Percentiles rank a stretch among this genome's conserved stretches.
Evolutionary conservation across 2,888 invertebrate species (phyloP).

Genomic region (Erynnis tages): DNA sequence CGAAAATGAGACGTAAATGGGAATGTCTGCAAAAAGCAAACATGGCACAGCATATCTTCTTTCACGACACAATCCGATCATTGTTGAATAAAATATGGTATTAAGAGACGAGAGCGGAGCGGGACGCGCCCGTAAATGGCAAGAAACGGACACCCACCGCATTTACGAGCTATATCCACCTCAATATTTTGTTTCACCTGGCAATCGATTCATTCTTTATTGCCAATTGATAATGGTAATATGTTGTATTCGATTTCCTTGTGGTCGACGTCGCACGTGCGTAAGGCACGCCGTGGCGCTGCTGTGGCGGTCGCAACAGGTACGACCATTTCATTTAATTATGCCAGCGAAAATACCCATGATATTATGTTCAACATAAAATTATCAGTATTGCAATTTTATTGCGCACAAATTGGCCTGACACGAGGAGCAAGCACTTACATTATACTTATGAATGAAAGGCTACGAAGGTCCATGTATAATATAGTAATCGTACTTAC

Average conservation of each 20-base stretch:
- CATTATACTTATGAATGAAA: not conserved
- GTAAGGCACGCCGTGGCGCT: slow-evolving; percentile 25
- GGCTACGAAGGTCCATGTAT: too few relatives aligned
- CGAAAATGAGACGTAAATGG: slow-evolving; percentile 74
- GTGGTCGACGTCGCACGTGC: slow-evolving; percentile 34
- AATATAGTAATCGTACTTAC: too few relatives aligned
- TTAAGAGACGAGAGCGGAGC: slow-evolving; percentile 55
- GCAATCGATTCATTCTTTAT: slow-evolving; percentile 67
- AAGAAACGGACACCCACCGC: slow-evolving; percentile 41
- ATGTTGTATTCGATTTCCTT: slow-evolving; percentile 41
- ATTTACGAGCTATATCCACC: slow-evolving; percentile 28
- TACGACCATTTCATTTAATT: slow-evolving; percentile 44
- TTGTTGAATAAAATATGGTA: slow-evolving; percentile 64
- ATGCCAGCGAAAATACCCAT: slow-evolving; percentile 41
- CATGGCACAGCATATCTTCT: slow-evolving; percentile 59
- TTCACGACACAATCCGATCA: slow-evolving; percentile 63
- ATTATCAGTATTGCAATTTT: slow-evolving; percentile 3
- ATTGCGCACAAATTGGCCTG: slow-evolving; percentile 1
- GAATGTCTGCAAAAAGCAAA: slow-evolving; percentile 60
- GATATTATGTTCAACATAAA: slow-evolving; percentile 24
- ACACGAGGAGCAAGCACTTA: not conserved
- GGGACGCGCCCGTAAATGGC: slow-evolving; percentile 24
- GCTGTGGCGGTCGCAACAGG: slow-evolving; percentile 23
- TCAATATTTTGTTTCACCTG: slow-evolving; percentile 37
- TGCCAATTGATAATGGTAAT: slow-evolving; percentile 54